These are phyloP conservation scores for Reticulitermes speratus DNA, from an alignment of 1,140 invertebrate genomes.

Conservation along the genomic window DNA sequence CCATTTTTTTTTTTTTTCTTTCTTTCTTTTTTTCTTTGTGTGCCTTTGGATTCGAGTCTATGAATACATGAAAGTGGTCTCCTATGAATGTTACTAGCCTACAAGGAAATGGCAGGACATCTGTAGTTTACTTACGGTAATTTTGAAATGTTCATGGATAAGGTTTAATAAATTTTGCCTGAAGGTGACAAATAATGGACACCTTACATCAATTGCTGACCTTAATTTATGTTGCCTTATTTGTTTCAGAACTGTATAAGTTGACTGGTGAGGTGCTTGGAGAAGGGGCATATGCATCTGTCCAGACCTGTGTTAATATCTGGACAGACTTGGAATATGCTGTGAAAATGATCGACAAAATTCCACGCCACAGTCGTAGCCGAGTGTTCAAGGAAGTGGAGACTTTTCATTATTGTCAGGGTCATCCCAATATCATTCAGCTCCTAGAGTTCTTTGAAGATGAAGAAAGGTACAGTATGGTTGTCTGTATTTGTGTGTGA, in stretches of 20 bases:
- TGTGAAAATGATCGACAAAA: constrained; percentile 97
- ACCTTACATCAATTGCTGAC: no score
- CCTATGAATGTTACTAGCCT: no score
- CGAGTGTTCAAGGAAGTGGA: constrained; percentile 97
- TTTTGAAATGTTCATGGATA: no score
- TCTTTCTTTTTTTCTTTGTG: no score
- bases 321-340: constrained; percentile 92
- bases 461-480: constrained; percentile 65
- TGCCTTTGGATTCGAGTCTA: no score
- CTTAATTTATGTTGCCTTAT: no score
- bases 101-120: no score
- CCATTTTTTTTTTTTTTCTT: no score
- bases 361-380: constrained; percentile 85
- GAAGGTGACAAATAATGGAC: no score
- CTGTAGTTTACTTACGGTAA: no score
- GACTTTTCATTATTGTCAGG: constrained; percentile 96
- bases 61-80: no score
- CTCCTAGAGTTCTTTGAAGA: constrained; percentile 97
- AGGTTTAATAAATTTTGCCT: no score
- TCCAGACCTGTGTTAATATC: constrained; percentile 89
- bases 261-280: constrained; percentile 93
- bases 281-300: constrained; percentile 93
- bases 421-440: constrained; percentile 96
- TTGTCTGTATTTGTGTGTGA: background rate
- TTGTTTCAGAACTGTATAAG: constrained; percentile 82